Percentiles rank a stretch among this genome's conserved stretches.
Conservation (phyloP, 2,888 invertebrate genomes). For the Conus canariensis region DNA sequence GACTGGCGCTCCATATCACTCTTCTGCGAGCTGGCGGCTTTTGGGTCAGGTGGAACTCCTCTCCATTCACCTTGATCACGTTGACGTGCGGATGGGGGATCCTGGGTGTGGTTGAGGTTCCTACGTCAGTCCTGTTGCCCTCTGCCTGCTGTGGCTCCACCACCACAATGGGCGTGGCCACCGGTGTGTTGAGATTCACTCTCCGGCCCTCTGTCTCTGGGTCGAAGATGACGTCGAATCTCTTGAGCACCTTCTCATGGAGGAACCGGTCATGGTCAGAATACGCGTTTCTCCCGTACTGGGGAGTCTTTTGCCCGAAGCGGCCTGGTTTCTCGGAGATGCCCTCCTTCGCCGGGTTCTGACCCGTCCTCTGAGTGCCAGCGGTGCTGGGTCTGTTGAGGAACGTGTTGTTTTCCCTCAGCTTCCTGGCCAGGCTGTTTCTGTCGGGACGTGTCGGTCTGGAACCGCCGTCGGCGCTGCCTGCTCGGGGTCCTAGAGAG, state of each 20-base stretch:
- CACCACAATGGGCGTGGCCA: slow-evolving; percentile 23
- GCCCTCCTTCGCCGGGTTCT: neutral
- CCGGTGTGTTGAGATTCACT: neutral
- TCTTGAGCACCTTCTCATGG: slow-evolving; percentile 27
- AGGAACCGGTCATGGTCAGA: slow-evolving; percentile 27
- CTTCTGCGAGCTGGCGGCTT: slow-evolving; percentile 8
- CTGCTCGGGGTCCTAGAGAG: too few relatives aligned
- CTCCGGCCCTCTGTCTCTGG: slow-evolving; percentile 1
- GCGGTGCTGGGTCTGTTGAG: neutral
- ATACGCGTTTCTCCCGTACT: slow-evolving; percentile 44
- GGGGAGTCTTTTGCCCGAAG: neutral
- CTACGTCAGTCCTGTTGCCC: neutral
- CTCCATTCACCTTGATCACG: slow-evolving; percentile 7
- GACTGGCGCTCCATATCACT: slow-evolving; percentile 48
- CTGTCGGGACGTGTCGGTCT: neutral
- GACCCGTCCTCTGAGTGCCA: neutral
- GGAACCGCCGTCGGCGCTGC: neutral
- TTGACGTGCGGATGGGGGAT: neutral
- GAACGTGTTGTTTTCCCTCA: neutral
- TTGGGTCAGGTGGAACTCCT: slow-evolving; percentile 23
- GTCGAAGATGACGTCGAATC: slow-evolving; percentile 49
- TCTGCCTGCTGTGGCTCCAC: neutral
- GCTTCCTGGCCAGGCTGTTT: neutral
- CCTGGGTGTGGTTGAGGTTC: neutral
- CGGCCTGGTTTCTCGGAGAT: neutral